Percentiles rank a stretch among this genome's conserved stretches.
phyloP scores from a whole-genome alignment of 2,113 vertebrate species.

The Pedetes capensis region DNA sequence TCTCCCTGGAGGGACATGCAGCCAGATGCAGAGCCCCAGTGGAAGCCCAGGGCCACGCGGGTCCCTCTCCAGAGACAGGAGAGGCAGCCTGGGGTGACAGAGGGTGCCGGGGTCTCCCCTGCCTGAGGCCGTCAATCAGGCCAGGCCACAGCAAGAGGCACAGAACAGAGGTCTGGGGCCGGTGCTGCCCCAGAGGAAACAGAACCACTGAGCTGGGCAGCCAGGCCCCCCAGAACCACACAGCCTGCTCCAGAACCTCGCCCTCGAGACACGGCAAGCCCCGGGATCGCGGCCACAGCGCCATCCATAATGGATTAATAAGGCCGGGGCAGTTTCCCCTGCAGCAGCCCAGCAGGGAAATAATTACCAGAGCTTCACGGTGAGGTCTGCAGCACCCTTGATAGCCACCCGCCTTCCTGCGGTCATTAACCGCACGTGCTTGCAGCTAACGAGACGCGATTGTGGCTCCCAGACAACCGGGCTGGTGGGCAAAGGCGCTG shows the following conservation, averaged over 20 bases:
- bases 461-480: background rate
- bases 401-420: conserved; percentile 33
- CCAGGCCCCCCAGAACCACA: background rate
- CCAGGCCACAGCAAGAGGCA: background rate
- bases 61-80: no score
- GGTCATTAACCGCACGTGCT: conserved; percentile 41
- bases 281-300: accelerated
- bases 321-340: background rate
- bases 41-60: background rate
- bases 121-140: background rate
- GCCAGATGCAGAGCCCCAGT: background rate
- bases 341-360: conserved; percentile 65
- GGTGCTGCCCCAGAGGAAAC: background rate
- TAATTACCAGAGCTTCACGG: conserved; percentile 51
- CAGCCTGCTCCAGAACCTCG: accelerated
- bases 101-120: background rate
- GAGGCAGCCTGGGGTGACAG: background rate
- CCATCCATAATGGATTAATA: conserved; percentile 22
- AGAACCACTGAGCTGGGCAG: no score
- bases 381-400: background rate
- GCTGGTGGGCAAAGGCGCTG: background rate
- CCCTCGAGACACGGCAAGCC: accelerated
- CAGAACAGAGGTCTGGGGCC: background rate
- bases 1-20: no score
- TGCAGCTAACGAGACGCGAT: background rate